Base-by-base conservation (phyloP, 1,140 invertebrate genomes). In the Myzus persicae region DNA sequence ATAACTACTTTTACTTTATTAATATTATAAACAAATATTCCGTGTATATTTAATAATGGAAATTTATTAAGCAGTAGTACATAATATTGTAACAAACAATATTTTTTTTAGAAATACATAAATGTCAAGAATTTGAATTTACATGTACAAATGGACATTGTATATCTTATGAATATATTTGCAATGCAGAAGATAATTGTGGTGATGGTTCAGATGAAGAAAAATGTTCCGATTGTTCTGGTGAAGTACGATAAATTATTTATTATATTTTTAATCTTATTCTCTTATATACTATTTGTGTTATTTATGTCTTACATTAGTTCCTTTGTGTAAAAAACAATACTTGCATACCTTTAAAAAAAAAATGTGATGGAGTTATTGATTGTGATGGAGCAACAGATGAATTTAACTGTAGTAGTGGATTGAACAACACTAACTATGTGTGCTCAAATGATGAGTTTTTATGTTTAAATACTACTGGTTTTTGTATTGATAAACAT, bases 161-260 rank as follows among this genome's bases (percentile, higher is more conserved):
- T 94, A 94, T 95, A 90, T 94, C 95, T 9, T 93, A 94, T 38
- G 95, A 96, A 26, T 95, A 95, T 94, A 93, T 95, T 84, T 97
- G 97, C 95, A 96, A 97, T 94, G 95, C 95, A 48, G 95, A 95
- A 81, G 94, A 95, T 92, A 96, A 99, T 96, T 99, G 98, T 96
- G 96, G 96, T 95, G 98, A 99, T 96, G 97, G 97, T 96, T 98
- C 97, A 94, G 98, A 99, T 95, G 98, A 99, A 96, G 44, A 31
- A 5, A 82, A 44, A 14, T 93, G 93, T 93, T 38, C 76, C 20
- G 7, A 38, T 38, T 93, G 91, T 85, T 20, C 38, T 40, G 46
- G 38, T 18, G n/a, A 85, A 85, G 91, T 93, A 93, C 31, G 91
- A 84, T n/a, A 31, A n/a, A 51, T 26, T 51, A 46, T 88, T 54